Conservation (phyloP, 2,113 vertebrate species). For the Xenotilapia longispinis region DNA sequence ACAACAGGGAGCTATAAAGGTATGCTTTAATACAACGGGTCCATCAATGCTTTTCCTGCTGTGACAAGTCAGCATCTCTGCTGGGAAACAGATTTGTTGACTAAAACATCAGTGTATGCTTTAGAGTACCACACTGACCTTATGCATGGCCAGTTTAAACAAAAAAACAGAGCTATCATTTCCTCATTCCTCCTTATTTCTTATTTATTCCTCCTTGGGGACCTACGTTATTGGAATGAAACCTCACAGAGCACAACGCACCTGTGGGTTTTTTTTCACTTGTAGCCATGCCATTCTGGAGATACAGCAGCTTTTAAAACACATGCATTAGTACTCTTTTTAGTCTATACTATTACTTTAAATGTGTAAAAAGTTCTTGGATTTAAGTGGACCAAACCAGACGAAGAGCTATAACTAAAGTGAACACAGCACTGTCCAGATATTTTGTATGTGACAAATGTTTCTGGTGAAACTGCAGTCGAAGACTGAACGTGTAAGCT, state of each 20-base stretch:
- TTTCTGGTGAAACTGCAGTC: background rate
- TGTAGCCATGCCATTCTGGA: background rate
- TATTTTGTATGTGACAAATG: background rate
- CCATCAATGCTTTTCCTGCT: background rate
- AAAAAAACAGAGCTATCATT: background rate
- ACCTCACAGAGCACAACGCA: background rate
- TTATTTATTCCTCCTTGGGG: background rate
- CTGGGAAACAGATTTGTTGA: background rate
- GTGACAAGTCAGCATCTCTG: background rate
- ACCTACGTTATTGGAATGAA: background rate
- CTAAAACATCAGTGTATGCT: background rate
- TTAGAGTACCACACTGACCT: background rate
- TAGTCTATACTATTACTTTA: background rate
- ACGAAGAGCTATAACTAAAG: background rate
- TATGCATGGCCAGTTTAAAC: background rate
- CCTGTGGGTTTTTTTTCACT: background rate
- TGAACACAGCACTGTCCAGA: background rate
- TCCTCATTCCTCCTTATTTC: background rate
- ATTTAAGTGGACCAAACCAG: background rate
- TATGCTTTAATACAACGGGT: background rate
- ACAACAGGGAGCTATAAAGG: background rate
- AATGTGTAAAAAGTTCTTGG: background rate
- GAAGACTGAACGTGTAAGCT: background rate
- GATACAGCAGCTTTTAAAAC: background rate
- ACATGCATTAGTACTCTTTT: background rate